These are phyloP conservation scores for Eumacrocentrus americanus DNA, from an alignment of 2,888 invertebrate genomes.

Conservation along the genomic window DNA sequence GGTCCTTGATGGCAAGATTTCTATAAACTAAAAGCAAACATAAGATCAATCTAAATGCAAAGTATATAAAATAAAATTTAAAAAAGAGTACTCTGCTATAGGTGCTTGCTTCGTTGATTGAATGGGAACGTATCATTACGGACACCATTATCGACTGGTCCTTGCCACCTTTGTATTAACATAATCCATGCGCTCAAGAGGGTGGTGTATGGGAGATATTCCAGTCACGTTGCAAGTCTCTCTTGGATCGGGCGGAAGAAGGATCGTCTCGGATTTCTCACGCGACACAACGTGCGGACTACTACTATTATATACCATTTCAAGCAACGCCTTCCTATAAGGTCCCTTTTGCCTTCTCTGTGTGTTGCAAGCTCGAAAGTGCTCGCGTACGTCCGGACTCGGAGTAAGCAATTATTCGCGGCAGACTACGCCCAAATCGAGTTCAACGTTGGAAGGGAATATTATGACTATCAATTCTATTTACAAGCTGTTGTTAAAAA, in stretches of 20 bases:
- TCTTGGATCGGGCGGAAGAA: constrained; percentile 35
- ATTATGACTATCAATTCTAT: not conserved
- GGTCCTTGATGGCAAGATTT: too few species aligned
- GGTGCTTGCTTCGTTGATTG: not conserved
- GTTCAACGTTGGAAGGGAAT: not conserved
- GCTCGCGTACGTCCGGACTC: too few species aligned
- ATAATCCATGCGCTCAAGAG: constrained; percentile 33
- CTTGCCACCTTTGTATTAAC: constrained; percentile 26
- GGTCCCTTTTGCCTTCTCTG: not conserved
- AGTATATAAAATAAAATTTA: not conserved
- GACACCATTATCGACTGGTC: constrained; percentile 33
- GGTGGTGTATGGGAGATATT: constrained; percentile 30
- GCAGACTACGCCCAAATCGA: not conserved
- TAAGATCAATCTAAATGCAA: not conserved
- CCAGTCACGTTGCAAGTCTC: constrained; percentile 37
- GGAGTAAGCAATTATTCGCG: constrained; percentile 13
- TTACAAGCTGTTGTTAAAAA: constrained; percentile 10
- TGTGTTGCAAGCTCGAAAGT: too few species aligned
- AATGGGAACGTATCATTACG: constrained; percentile 1
- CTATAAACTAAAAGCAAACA: not conserved
- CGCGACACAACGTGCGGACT: constrained; percentile 27
- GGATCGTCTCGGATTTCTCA: constrained; percentile 39
- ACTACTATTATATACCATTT: not conserved
- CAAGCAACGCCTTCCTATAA: not conserved
- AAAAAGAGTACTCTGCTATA: not conserved